A percentile compares a stretch with the other conserved stretches of the same genome.
phyloP scores from a whole-genome alignment of 2,797 vertebrate genomes.

The Anisognathus igniventris region DNA sequence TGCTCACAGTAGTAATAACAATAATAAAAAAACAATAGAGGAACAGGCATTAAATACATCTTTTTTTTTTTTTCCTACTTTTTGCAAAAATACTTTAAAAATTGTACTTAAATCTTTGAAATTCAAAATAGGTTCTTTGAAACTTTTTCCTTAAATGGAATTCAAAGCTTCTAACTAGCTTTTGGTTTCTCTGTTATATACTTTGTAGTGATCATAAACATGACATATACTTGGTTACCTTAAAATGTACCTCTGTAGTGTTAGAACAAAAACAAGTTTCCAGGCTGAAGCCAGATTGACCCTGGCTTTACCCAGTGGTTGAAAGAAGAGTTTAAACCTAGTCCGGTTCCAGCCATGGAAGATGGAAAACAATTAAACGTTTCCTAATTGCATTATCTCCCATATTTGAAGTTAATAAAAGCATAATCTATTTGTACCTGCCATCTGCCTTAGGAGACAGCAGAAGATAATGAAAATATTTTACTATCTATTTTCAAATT shows the following conservation, averaged over 20 bases:
- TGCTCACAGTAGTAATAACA: neutral
- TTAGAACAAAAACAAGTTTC: neutral
- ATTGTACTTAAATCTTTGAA: neutral
- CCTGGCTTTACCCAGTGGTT: neutral
- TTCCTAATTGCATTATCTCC: constrained; percentile 70
- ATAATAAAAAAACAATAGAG: neutral
- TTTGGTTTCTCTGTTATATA: neutral
- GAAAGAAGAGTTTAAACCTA: constrained; percentile 27
- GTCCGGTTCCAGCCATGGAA: constrained; percentile 25
- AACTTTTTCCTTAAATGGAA: neutral
- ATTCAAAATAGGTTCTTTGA: neutral
- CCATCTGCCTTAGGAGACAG: constrained; percentile 77
- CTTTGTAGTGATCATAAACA: neutral
- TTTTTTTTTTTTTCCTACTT: neutral
- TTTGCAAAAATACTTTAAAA: neutral
- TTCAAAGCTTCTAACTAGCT: neutral
- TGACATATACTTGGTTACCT: neutral
- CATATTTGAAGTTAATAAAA: constrained; percentile 81
- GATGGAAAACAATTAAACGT: constrained; percentile 75
- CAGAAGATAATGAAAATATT: constrained; percentile 84
- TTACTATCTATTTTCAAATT: constrained; percentile 82
- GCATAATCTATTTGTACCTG: constrained; percentile 81
- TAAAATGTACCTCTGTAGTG: neutral
- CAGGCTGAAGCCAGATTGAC: neutral
- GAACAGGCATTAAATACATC: neutral